Conservation (phyloP, 1,140 invertebrate species). For the Diachasmimorpha longicaudata region DNA sequence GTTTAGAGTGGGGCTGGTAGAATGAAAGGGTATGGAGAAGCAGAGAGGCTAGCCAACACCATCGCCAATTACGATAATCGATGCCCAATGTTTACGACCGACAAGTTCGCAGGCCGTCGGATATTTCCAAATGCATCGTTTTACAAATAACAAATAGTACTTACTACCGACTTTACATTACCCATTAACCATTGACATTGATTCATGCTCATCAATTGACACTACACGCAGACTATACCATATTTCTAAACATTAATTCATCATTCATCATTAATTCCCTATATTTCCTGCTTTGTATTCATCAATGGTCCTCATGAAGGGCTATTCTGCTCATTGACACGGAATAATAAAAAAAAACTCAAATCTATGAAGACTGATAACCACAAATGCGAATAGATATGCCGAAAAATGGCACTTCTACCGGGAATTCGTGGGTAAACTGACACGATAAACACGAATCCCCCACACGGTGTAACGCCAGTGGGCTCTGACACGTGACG, state of each 20-base stretch:
- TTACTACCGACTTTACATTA: background rate
- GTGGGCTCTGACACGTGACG: background rate
- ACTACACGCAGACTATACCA: too few species aligned
- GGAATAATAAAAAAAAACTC: too few species aligned
- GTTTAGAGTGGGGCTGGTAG: background rate
- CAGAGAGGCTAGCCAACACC: background rate
- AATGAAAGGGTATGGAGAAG: background rate
- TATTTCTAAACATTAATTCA: too few species aligned
- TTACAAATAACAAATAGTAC: background rate
- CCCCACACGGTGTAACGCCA: background rate
- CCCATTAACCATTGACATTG: background rate
- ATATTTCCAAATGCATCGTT: background rate
- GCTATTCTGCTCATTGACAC: too few species aligned
- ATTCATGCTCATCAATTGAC: background rate
- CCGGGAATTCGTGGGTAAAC: background rate
- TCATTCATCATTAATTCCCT: too few species aligned
- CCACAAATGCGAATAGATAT: too few species aligned
- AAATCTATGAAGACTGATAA: too few species aligned
- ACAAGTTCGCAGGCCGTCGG: background rate
- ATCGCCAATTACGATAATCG: slow-evolving; percentile 8
- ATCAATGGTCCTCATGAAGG: too few species aligned
- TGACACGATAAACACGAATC: background rate
- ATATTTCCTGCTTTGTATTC: too few species aligned
- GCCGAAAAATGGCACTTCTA: too few species aligned
- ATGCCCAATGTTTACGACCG: background rate